phyloP scores from a whole-genome alignment of 92 coral and sea anemone species.

The Galaxea fascicularis region DNA sequence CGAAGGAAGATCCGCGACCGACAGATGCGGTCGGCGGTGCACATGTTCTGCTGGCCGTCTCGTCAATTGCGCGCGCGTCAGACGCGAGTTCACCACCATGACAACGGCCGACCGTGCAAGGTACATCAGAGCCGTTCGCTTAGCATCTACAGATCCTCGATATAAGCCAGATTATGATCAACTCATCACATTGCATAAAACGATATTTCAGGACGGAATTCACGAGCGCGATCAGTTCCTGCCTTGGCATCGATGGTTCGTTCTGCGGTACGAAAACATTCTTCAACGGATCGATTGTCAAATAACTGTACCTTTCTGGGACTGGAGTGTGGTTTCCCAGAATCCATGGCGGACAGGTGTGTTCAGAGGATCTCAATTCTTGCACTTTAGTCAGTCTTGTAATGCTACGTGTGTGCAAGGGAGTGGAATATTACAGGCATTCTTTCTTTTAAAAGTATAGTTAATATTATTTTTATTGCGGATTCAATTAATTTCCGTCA shows the following conservation, averaged over 20 bases:
- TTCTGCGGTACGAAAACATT: slow-evolving; percentile 61
- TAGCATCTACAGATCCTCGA: slow-evolving; percentile 52
- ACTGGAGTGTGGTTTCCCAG: slow-evolving; percentile 61
- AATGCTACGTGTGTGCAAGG: no score
- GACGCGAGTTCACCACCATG: slow-evolving; percentile 73
- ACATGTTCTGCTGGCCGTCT: slow-evolving; percentile 53
- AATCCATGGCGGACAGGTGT: slow-evolving; percentile 44
- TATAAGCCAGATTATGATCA: slow-evolving; percentile 72
- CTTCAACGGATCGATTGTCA: slow-evolving; percentile 60
- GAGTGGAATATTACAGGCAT: no score
- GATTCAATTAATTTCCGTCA: no score
- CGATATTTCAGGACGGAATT: slow-evolving; percentile 45
- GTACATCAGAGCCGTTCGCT: slow-evolving; percentile 50
- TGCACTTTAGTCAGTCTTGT: no score
- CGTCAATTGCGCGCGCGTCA: slow-evolving; percentile 68
- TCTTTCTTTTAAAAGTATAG: no score
- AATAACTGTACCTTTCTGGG: slow-evolving; percentile 71
- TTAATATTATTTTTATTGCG: no score
- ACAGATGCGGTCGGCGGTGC: slow-evolving; percentile 67
- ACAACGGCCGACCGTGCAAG: slow-evolving; percentile 53
- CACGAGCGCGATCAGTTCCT: slow-evolving; percentile 50
- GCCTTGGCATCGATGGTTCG: slow-evolving; percentile 76
- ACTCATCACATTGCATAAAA: slow-evolving; percentile 66
- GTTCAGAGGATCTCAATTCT: not conserved
- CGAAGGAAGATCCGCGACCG: slow-evolving; percentile 22